Evolutionary conservation across 2,888 invertebrate species (phyloP), one percentile per base, ranked within the genome.

Genomic region (Orchesella flavescens): DNA sequence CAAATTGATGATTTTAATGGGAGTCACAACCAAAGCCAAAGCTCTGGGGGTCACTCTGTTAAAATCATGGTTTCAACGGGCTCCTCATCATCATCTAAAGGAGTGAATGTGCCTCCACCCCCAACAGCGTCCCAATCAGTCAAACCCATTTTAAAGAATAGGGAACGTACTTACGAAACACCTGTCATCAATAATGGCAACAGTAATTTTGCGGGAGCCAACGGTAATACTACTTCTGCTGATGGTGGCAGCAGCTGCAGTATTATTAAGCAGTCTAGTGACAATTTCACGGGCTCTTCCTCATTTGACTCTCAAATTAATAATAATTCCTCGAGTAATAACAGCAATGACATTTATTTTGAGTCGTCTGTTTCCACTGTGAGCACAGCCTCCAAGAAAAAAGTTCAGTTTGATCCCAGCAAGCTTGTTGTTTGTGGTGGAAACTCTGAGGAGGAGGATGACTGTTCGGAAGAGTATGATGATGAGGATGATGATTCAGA

Each of bases 71-170:
- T 88, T 34, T 85, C 85, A 9, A 77, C 21, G 19, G 13, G 21
- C 61, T 53, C 55, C 61, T 66, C 15, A 49, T 15, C 13, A 44
- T 23, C 43, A 57, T n/a, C 59, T 71, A 75, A n/a, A n/a, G n/a
- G n/a, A n/a, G n/a, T n/a, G n/a, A n/a, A n/a, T n/a, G n/a, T n/a
- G n/a, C 34, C 34, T 34, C 3, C 7, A 34, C 3, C 57, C 76
- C 59, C 65, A 59, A 44, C 57, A 34, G 24, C 68, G 7, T 75
- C 63, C n/a, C 85, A 83, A 15, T 85, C 84, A 57, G 87, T 88
- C 24, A 88, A 88, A 59, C 87, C 88, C 4, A 88, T 88, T 69
- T 71, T 88, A 46, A 88, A 88, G 71, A 88, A 86, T 80, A 65
- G 84, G 15, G 84, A 86, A 12, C 69, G 86, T 13, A 76, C 77